Conservation (phyloP, 2,888 invertebrate species). For the Bugula neritina region DNA sequence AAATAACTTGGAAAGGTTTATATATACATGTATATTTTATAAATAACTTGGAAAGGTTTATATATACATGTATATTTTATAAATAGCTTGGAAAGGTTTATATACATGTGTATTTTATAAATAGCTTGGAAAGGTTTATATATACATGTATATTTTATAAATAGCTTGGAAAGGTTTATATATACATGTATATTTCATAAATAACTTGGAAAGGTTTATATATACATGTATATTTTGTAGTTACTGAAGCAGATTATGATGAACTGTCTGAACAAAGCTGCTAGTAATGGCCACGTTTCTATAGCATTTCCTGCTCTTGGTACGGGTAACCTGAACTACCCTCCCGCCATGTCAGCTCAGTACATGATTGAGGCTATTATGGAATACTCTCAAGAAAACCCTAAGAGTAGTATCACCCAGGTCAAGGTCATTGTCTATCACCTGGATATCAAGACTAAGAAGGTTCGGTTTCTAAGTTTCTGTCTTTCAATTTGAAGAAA, state of each 20-base stretch:
- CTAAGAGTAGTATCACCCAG: background rate
- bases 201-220: too few relatives aligned
- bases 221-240: background rate
- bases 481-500: too few relatives aligned
- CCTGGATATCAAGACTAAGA: conserved; percentile 1
- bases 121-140: too few relatives aligned
- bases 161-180: too few relatives aligned
- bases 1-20: too few relatives aligned
- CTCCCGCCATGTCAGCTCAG: background rate
- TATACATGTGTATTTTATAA: too few relatives aligned
- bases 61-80: too few relatives aligned
- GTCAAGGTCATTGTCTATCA: conserved; percentile 16
- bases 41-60: too few relatives aligned
- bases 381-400: conserved; percentile 6
- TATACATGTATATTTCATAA: too few relatives aligned
- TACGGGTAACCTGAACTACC: conserved; percentile 5
- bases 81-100: too few relatives aligned
- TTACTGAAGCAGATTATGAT: background rate
- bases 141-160: too few relatives aligned
- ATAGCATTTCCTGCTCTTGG: conserved; percentile 22
- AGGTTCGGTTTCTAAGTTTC: conserved; percentile 4
- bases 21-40: too few relatives aligned
- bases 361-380: background rate
- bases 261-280: background rate
- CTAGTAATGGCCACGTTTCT: background rate